Conservation (phyloP, 2,113 vertebrate genomes). For the Platichthys stellatus region DNA sequence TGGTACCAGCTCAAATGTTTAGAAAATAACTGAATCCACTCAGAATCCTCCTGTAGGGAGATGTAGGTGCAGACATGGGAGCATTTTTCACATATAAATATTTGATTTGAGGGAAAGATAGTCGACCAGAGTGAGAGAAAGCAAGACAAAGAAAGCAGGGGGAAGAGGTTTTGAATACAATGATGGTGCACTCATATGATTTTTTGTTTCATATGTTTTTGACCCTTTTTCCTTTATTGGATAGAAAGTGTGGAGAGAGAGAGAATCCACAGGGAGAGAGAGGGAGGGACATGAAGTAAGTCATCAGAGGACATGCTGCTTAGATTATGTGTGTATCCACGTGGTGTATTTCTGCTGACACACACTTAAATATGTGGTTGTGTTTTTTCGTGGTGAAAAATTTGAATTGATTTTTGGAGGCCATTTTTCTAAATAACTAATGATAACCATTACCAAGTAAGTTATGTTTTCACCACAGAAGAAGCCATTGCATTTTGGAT, state of each 20-base stretch:
- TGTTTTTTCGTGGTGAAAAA: too few species aligned
- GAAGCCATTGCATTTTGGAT: too few species aligned
- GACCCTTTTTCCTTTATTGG: too few species aligned
- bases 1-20: neutral
- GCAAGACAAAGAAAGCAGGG: neutral
- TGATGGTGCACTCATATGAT: neutral
- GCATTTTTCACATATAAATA: constrained; percentile 65
- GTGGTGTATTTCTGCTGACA: too few species aligned
- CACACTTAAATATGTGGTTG: too few species aligned
- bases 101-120: constrained; percentile 56
- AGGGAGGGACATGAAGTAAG: too few species aligned
- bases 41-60: constrained; percentile 38
- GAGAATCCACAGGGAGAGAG: too few species aligned
- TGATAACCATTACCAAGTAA: neutral
- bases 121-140: constrained; percentile 6
- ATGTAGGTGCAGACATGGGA: constrained; percentile 44
- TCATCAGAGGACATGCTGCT: too few species aligned
- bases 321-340: too few species aligned
- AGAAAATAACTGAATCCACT: constrained; percentile 21
- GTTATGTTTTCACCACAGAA: too few species aligned
- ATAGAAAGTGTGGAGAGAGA: too few species aligned
- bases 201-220: too few species aligned
- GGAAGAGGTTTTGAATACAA: neutral
- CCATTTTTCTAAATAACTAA: neutral
- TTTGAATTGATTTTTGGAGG: neutral